Base-by-base conservation (phyloP, 2,888 invertebrate species). In the Pandemis corylana region DNA sequence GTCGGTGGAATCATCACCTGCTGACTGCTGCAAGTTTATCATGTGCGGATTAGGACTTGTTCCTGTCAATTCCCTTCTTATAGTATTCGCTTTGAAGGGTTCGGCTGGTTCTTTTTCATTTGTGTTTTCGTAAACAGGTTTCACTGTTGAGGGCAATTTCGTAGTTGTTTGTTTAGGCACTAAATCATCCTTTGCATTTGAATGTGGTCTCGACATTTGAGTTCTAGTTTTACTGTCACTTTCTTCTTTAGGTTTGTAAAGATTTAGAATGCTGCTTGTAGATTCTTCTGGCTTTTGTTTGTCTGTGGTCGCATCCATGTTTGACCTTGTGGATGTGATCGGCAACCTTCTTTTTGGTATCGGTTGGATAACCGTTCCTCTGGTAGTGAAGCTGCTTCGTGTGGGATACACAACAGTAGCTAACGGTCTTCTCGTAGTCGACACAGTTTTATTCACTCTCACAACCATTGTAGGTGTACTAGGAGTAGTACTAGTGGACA, bases 1-100 rank as follows among this genome's bases (percentile, higher is more conserved):
- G 80, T 96, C 96, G 2, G 96, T 95, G 5, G 96, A 95, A 83
- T 97, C 97, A 79, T 96, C 96, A 12, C 95, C 96, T 28, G 94
- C 90, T 0, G 95, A 95, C 83, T 96, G 96, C 79, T 95, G 95
- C 10, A 95, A 83, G 56, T 87, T 95, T 28, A 95, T 84, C 89
- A 96, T 93, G 77, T 95, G 96, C 70, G 96, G 95, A 76, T 95
- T 94, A 0, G 91, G 86, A 64, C 94, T 90, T n/a, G 95, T 96
- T 69, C 95, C 95, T 67, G 95, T 89, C 49, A 97, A 87, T 81
- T 97, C 96, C 59, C 96, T 91, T 72, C 97, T 92, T 41, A 96
- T 87, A 0, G 95, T 93, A 81, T 96, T 96, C 2, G 96, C 95
- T 82, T 95, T 93, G 68, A 87, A 85, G 2, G 80, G 79, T 72